Base-by-base conservation (phyloP, 2,797 vertebrate species). In the Erpetoichthys calabaricus region DNA sequence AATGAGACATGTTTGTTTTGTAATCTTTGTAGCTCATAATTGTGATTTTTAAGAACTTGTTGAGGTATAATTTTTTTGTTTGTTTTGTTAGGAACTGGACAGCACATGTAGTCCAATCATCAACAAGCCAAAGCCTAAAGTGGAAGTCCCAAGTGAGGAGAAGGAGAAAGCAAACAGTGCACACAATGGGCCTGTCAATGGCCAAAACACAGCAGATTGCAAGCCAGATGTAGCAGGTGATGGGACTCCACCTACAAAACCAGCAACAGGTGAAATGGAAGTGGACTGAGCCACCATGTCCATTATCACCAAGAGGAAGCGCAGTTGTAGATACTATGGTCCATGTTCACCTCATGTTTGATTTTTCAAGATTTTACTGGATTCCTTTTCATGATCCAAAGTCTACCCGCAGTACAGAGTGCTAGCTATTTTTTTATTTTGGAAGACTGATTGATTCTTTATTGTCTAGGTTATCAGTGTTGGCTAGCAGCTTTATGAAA, bases 231-330 rank as follows among this genome's bases (percentile, higher is more conserved):
- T 75, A 52, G 75, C 84, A 5, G 84, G 83, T 69, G 81, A 81
- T 64, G 70, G 49, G 65, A 78, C 70, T 59, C 89, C 87, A 73
- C 88, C 85, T 60, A 70, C 79, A 51, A 91, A 86, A 67, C 73
- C 85, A 55, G 73, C 69, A 50, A 70, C 83, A 0, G 91, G 86
- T 70, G 88, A 93, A 71, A 94, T 96, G 91, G 91, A 96, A 71
- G 82, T 94, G 81, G 89, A 96, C 84, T 95, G 85, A 89, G 70
- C 53, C 62, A 71, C 75, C 64, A 66, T 41, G 61, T 69, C 67
- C 64, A 57, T 46, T 71, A 69, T 68, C 56, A 51, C 42, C 51
- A 62, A 65, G 67, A 25, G 25, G 25, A 25, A 25, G 25, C 25
- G 25, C 25, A 25, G 25, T 25, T 25, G 25, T 25, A 25, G 25